Evolutionary conservation across 2,888 invertebrate genomes (phyloP).

Genomic region (Rhimphoctona megacephalus): DNA sequence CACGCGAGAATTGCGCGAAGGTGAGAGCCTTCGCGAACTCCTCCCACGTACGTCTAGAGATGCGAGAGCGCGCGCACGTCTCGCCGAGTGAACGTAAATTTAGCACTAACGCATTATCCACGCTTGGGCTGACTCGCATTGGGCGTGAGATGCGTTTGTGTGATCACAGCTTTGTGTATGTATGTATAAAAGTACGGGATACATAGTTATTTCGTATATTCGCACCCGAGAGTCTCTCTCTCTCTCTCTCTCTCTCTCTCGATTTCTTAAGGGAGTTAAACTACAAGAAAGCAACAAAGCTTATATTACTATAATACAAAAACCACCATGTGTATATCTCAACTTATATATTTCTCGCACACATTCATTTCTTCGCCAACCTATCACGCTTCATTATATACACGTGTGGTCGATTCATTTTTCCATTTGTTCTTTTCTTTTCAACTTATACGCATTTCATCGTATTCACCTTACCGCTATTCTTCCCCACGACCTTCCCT

Average conservation of each 20-base stretch:
- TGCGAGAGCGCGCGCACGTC: constrained; percentile 67
- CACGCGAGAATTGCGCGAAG: constrained; percentile 57
- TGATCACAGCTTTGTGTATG: constrained; percentile 47
- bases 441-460: neutral
- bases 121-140: constrained; percentile 82
- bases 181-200: neutral
- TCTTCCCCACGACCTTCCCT: constrained; percentile 44
- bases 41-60: constrained; percentile 71
- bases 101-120: constrained; percentile 84
- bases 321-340: neutral
- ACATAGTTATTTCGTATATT: neutral
- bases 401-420: neutral
- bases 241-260: neutral
- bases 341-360: neutral
- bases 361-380: constrained; percentile 3
- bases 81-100: constrained; percentile 81
- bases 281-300: neutral
- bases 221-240: neutral
- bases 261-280: neutral
- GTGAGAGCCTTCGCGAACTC: constrained; percentile 69
- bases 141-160: constrained; percentile 74
- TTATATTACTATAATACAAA: neutral
- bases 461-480: constrained; percentile 37
- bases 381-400: constrained; percentile 29
- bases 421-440: neutral